Conservation (phyloP, 2,113 vertebrate genomes). For the Pituophis catenifer region DNA sequence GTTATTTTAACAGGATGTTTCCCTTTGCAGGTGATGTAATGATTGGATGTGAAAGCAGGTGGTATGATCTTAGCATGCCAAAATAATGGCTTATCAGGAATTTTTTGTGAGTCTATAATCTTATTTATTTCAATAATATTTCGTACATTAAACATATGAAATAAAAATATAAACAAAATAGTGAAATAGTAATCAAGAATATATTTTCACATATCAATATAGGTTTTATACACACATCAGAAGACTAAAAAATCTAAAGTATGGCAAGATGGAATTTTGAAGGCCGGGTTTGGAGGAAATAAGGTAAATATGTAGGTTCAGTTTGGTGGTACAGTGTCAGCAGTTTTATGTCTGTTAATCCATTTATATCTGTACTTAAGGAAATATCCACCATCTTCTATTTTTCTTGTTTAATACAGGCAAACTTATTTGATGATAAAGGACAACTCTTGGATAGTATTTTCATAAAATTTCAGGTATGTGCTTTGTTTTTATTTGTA, state of each 20-base stretch:
- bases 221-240: constrained; percentile 80
- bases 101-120: constrained; percentile 62
- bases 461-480: constrained; percentile 76
- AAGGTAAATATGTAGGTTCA: constrained; percentile 60
- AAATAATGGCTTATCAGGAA: constrained; percentile 59
- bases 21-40: not conserved
- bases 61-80: not conserved
- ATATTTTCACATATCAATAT: constrained; percentile 33
- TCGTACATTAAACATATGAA: not conserved
- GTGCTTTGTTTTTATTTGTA: not conserved
- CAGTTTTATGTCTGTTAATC: not conserved
- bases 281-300: constrained; percentile 53
- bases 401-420: constrained; percentile 63
- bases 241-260: constrained; percentile 79
- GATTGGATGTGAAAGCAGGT: not conserved
- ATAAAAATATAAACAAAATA: not conserved
- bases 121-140: not conserved
- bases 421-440: constrained; percentile 73
- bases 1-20: not conserved
- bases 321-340: fast-evolving
- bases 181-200: not conserved
- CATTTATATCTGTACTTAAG: not conserved
- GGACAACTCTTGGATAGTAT: constrained; percentile 74
- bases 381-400: constrained; percentile 14
- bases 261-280: constrained; percentile 79